Evolutionary conservation across 2,797 vertebrate genomes (phyloP).

Genomic region (Sebastes vulpes): DNA sequence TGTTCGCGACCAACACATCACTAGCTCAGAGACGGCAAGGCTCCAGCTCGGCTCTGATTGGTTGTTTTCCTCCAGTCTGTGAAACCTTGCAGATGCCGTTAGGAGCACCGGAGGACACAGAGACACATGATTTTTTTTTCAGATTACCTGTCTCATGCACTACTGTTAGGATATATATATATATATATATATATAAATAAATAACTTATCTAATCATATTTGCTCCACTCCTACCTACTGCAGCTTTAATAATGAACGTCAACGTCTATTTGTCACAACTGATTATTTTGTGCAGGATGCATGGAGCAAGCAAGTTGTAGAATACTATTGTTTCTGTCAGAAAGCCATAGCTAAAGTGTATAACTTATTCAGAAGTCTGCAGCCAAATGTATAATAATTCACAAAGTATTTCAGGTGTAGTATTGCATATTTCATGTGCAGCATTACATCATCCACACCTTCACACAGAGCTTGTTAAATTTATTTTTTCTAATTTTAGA

Average conservation of each 20-base stretch:
- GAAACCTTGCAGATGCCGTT: no score
- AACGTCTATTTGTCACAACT: not conserved
- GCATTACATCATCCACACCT: constrained; percentile 54
- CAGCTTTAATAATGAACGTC: not conserved
- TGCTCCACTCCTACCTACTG: no score
- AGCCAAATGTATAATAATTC: constrained; percentile 7
- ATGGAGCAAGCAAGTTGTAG: not conserved
- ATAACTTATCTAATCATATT: no score
- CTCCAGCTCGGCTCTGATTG: no score
- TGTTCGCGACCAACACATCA: no score
- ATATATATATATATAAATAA: no score
- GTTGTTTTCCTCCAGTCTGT: no score
- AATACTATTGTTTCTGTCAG: not conserved
- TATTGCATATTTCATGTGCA: constrained; percentile 58
- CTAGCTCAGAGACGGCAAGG: no score
- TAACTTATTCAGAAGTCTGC: not conserved
- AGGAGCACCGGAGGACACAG: no score
- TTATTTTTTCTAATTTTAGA: constrained; percentile 58
- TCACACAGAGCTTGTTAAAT: constrained; percentile 49
- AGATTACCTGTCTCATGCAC: no score
- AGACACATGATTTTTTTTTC: no score
- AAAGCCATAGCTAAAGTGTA: not conserved
- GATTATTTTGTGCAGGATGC: not conserved
- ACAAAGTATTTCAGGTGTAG: constrained; percentile 42
- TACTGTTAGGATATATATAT: no score